phyloP scores from a whole-genome alignment of 2,797 vertebrate genomes.

The Buceros bicornis region DNA sequence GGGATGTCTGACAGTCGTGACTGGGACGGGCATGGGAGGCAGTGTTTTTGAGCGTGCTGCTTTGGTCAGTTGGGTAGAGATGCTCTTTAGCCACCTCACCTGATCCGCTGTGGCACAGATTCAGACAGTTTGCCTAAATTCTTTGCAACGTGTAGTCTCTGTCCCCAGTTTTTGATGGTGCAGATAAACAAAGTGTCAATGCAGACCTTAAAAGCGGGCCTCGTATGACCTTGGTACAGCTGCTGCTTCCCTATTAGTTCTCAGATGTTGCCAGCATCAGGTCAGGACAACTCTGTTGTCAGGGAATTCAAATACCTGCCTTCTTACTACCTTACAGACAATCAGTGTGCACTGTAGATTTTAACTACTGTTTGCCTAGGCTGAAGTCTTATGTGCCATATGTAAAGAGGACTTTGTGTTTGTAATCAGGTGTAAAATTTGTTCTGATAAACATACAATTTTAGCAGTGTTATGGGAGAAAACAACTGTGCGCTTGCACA shows the following conservation, averaged over 20 bases:
- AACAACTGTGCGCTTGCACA: background rate
- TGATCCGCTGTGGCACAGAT: background rate
- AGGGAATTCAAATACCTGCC: background rate
- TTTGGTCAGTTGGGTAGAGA: background rate
- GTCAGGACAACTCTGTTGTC: background rate
- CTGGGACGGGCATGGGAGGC: background rate
- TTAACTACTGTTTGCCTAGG: background rate
- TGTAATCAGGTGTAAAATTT: background rate
- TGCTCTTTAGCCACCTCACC: background rate
- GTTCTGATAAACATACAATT: background rate
- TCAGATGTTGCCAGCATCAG: background rate
- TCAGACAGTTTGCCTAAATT: background rate
- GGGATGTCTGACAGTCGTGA: background rate
- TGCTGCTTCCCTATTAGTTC: background rate
- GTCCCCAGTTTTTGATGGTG: background rate
- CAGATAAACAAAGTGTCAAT: background rate
- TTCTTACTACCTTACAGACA: background rate
- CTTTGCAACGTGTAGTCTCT: background rate
- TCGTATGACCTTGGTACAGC: background rate
- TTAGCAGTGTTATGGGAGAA: background rate
- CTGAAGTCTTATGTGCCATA: fast-evolving
- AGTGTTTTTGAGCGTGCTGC: background rate
- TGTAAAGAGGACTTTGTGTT: background rate
- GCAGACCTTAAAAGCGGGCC: background rate
- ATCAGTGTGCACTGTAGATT: background rate